Conservation (phyloP, 2,113 vertebrate species). For the Pseudopodoces humilis region DNA sequence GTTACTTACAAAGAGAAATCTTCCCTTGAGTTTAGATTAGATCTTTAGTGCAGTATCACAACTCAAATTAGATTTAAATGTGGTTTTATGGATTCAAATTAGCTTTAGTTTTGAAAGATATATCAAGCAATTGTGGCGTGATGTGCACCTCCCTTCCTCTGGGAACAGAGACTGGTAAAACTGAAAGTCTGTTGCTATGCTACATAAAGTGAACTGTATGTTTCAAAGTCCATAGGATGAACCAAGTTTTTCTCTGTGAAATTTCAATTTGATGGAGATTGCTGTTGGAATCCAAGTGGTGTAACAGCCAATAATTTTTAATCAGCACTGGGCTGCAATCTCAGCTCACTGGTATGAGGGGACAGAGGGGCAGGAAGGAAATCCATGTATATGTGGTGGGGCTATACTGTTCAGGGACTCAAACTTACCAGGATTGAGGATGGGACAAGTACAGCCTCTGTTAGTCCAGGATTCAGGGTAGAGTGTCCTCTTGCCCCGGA, state of each 20-base stretch:
- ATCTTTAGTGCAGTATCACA: neutral
- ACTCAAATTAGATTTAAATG: slow-evolving; percentile 8
- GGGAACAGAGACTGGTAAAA: neutral
- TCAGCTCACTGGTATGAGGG: neutral
- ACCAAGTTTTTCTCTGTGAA: slow-evolving; percentile 2
- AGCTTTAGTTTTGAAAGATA: neutral
- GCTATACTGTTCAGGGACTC: neutral
- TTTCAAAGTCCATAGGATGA: neutral
- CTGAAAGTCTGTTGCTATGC: neutral
- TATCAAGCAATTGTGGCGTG: neutral
- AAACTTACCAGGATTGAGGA: slow-evolving; percentile 92
- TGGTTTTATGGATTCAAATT: neutral
- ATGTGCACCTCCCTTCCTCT: neutral
- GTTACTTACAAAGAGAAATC: slow-evolving; percentile 34
- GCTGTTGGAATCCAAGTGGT: neutral
- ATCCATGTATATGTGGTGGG: neutral
- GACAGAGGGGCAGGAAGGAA: neutral
- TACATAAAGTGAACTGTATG: neutral
- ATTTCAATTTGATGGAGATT: neutral
- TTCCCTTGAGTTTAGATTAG: slow-evolving; percentile 13
- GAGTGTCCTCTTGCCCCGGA: slow-evolving; percentile 82
- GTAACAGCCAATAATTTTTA: neutral
- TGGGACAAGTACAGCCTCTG: slow-evolving; percentile 94
- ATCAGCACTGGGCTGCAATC: neutral
- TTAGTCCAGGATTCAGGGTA: slow-evolving; percentile 98